These are phyloP conservation scores for Lutjanus argentimaculatus DNA, from an alignment of 2,797 vertebrate species.

Conservation along the genomic window DNA sequence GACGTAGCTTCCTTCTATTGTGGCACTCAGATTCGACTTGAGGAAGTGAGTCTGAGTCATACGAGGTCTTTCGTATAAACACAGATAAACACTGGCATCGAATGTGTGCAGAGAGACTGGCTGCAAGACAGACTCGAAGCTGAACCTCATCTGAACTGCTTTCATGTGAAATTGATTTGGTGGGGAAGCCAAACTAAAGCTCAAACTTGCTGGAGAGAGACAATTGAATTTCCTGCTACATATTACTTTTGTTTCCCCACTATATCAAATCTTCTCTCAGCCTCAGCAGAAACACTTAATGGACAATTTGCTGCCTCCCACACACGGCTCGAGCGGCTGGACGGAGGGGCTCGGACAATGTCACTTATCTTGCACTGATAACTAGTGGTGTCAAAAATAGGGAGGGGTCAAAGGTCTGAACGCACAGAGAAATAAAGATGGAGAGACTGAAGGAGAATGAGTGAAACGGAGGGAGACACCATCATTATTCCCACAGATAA, in stretches of 20 bases:
- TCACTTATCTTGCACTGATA: conserved; percentile 65
- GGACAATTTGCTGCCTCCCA: conserved; percentile 87
- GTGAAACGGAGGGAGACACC: conserved; percentile 37
- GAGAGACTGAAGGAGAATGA: conserved; percentile 32
- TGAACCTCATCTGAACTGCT: conserved; percentile 81
- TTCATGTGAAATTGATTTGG: conserved; percentile 84
- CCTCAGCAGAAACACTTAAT: conserved; percentile 88
- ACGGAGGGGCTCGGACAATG: conserved; percentile 53
- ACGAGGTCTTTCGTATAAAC: conserved; percentile 63
- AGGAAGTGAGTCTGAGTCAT: conserved; percentile 76
- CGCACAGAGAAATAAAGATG: conserved; percentile 27
- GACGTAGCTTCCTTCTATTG: conserved; percentile 79
- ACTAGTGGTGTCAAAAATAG: conserved; percentile 61
- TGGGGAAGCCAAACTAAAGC: conserved; percentile 82
- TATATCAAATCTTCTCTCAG: conserved; percentile 89
- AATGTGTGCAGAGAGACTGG: conserved; percentile 40
- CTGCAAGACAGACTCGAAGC: conserved; percentile 49
- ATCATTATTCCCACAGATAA: conserved; percentile 71
- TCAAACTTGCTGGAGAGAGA: conserved; percentile 83
- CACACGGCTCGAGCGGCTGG: conserved; percentile 68
- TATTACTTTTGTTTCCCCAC: conserved; percentile 89
- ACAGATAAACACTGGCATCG: conserved; percentile 56
- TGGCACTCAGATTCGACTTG: conserved; percentile 48
- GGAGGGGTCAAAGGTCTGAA: conserved; percentile 66
- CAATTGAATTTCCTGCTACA: conserved; percentile 90